Evolutionary conservation across 2,888 invertebrate species (phyloP).

Genomic region (Drosophila ustulata): DNA sequence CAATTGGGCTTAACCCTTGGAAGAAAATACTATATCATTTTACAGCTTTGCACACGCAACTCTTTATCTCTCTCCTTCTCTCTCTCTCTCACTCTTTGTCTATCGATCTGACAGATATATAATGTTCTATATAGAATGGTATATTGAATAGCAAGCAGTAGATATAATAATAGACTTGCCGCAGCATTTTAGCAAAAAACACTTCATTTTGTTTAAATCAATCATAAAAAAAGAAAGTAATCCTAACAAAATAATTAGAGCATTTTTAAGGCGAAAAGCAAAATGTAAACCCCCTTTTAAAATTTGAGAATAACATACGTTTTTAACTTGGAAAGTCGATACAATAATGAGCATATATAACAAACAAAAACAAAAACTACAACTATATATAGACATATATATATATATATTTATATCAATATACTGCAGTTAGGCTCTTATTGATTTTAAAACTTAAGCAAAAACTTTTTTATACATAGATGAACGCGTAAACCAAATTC

Average conservation of each 20-base stretch:
- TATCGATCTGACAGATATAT: slow-evolving; percentile 19
- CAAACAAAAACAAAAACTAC: slow-evolving; percentile 43
- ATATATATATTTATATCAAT: slow-evolving; percentile 46
- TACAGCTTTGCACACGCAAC: slow-evolving; percentile 40
- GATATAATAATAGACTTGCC: slow-evolving; percentile 50
- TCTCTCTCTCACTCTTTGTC: slow-evolving; percentile 6
- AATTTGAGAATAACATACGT: slow-evolving; percentile 49
- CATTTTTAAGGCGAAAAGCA: slow-evolving; percentile 32
- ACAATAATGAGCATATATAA: slow-evolving; percentile 74
- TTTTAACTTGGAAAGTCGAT: slow-evolving; percentile 68
- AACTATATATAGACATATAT: slow-evolving; percentile 44
- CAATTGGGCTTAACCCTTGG: slow-evolving; percentile 23
- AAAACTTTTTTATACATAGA: slow-evolving; percentile 66
- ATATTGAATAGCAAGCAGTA: slow-evolving; percentile 8
- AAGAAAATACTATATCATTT: slow-evolving; percentile 5
- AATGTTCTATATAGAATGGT: slow-evolving; percentile 10
- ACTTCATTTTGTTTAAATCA: slow-evolving; percentile 34
- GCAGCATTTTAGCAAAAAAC: slow-evolving; percentile 53
- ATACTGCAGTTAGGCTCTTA: slow-evolving; percentile 53
- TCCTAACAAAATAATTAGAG: slow-evolving; percentile 42
- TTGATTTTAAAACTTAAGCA: slow-evolving; percentile 75
- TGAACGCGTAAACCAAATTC: slow-evolving; percentile 42
- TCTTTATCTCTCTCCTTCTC: slow-evolving; percentile 20
- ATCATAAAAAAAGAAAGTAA: slow-evolving; percentile 16
- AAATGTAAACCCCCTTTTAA: slow-evolving; percentile 41